Conservation (phyloP, 2,888 invertebrate species). For the Deroplatys truncata region DNA sequence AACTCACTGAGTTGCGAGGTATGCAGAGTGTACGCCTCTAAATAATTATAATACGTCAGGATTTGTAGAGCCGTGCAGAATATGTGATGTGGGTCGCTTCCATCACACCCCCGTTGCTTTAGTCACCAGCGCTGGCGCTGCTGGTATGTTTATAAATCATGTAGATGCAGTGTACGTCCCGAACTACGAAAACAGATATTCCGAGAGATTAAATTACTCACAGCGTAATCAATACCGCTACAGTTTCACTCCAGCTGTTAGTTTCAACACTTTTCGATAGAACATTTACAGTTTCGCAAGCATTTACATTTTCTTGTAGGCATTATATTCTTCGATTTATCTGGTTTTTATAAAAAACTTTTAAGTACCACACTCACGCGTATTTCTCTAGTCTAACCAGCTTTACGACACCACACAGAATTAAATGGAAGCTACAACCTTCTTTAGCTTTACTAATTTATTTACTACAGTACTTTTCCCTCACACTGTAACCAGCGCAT, state of each 20-base stretch:
- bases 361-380: too few species aligned
- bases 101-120: not conserved
- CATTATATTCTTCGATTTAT: too few species aligned
- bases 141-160: not conserved
- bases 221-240: not conserved
- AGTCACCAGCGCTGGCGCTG: not conserved
- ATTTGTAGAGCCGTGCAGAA: not conserved
- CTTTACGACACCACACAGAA: too few species aligned
- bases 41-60: not conserved
- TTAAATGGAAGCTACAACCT: too few species aligned
- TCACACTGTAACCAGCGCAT: too few species aligned
- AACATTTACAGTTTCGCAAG: too few species aligned
- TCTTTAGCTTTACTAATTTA: too few species aligned
- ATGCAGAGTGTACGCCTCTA: not conserved
- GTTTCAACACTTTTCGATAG: too few species aligned
- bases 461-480: too few species aligned
- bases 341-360: too few species aligned
- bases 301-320: too few species aligned
- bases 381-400: too few species aligned
- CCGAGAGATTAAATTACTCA: not conserved
- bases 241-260: not conserved
- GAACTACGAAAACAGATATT: not conserved
- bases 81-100: not conserved
- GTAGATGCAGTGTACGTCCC: not conserved
- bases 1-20: not conserved